Conservation (phyloP, 1,140 invertebrate species). For the Zophobas morio region DNA sequence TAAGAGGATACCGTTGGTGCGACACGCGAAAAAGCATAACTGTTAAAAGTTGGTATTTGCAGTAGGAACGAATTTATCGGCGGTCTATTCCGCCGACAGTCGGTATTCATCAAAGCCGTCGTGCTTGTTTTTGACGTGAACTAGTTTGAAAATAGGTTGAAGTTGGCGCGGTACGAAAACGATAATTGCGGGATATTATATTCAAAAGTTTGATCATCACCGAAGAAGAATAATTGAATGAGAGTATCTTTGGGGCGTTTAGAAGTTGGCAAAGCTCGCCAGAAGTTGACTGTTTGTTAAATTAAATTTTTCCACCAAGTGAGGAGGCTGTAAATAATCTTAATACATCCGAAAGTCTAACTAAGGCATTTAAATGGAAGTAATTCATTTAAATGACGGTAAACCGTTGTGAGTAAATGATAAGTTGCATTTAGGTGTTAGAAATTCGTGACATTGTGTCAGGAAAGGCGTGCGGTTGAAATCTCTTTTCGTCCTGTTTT, state of each 20-base stretch:
- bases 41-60: too few species aligned
- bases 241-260: slow-evolving; percentile 3
- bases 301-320: neutral
- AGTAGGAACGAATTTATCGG: too few species aligned
- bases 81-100: too few species aligned
- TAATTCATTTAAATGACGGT: slow-evolving; percentile 30
- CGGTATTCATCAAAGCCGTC: neutral
- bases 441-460: slow-evolving; percentile 39
- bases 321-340: slow-evolving; percentile 29
- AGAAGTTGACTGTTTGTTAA: slow-evolving; percentile 18
- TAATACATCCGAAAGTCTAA: neutral
- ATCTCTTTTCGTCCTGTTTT: slow-evolving; percentile 47
- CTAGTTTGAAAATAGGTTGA: neutral
- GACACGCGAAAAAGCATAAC: too few species aligned
- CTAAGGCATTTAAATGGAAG: neutral
- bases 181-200: slow-evolving; percentile 9
- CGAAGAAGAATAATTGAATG: slow-evolving; percentile 37
- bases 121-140: neutral
- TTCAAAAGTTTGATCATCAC: slow-evolving; percentile 23
- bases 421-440: slow-evolving; percentile 21
- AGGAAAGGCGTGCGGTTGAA: slow-evolving; percentile 29
- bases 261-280: slow-evolving; percentile 6
- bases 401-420: slow-evolving; percentile 9
- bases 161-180: slow-evolving; percentile 4
- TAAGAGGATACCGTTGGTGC: too few species aligned